Evolutionary conservation across 1,140 invertebrate species (phyloP), one percentile per base, ranked within the genome.

Genomic region (Heliconius himera): DNA sequence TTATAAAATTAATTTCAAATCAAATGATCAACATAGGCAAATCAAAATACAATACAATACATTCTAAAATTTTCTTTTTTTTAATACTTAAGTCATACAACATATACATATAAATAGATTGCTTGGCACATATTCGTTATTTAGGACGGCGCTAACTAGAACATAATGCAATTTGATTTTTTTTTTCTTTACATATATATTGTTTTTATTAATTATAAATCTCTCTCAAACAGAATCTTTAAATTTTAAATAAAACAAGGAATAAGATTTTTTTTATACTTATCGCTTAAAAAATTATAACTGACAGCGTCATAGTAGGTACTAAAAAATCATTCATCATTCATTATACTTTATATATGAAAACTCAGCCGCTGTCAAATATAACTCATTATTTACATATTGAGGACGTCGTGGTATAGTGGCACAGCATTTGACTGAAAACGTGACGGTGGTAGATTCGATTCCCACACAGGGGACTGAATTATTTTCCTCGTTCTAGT

Each of bases 1-100:
- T 89, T 89, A 90, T 89, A 91, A 92, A 92, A 91, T 78, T 90
- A 92, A 91, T 85, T 86, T 81, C 84, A 85, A 91, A 89, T 83
- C 80, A 66, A 88, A 87, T 84, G 78, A 78, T 56, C 49, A 80
- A 76, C 72, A 73, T 51, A 86, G 82, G 83, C 73, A 81, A 80
- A 79, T 66, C 20, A 66, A 56, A 9, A 22, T 22, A 46, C 41
- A 46, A 56, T 56, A 56, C 8, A 56, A 56, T 56, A 56, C 9
- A 56, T 56, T 51, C 49, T 20, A 51, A 51, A 51, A 6, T 20
- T 51, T 20, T 60, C 54, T n/a, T 60, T 22, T 26, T 33, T 60
- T 8, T 26, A 56, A 26, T 60, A 60, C 54, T 60, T 70, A 33
- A 70, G 29, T 33, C 70, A 26, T 36, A 70, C 26, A 70, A 26